Evolutionary conservation across 53 echinoderm and acorn worm species (phyloP).

Genomic region (Astropecten irregularis): DNA sequence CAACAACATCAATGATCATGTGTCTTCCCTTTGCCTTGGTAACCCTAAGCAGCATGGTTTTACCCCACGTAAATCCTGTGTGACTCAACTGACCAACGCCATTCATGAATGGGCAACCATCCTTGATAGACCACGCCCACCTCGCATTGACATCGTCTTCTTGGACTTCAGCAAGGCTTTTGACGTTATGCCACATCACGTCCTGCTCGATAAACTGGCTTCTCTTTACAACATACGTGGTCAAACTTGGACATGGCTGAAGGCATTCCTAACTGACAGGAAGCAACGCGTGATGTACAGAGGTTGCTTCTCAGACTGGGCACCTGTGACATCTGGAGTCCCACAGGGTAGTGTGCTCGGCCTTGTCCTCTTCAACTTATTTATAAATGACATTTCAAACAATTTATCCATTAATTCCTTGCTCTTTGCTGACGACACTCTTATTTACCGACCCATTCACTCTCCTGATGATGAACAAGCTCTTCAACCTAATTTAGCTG

Average conservation of each 20-base stretch:
- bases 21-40: conserved; percentile 12
- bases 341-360: conserved; percentile 46
- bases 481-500: conserved; percentile 6
- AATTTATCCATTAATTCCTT: background rate
- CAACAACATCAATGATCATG: conserved; percentile 23
- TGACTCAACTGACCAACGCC: conserved; percentile 11
- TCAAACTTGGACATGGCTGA: background rate
- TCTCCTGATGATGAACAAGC: background rate
- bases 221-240: conserved; percentile 5
- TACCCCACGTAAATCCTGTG: conserved; percentile 21
- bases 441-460: conserved; percentile 20
- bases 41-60: conserved; percentile 31
- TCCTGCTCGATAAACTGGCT: conserved; percentile 7
- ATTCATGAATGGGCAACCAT: conserved; percentile 15
- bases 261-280: too few species aligned
- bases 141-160: too few species aligned
- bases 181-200: conserved; percentile 23
- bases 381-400: conserved; percentile 9
- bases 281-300: too few species aligned
- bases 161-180: conserved; percentile 34
- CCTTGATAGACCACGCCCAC: conserved; percentile 13
- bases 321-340: conserved; percentile 1
- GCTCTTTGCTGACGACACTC: conserved; percentile 42
- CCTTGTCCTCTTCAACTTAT: conserved; percentile 17
- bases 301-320: conserved; percentile 8